These are phyloP conservation scores for Falcunculus frontatus DNA, from an alignment of 2,113 vertebrate species.

Conservation along the genomic window DNA sequence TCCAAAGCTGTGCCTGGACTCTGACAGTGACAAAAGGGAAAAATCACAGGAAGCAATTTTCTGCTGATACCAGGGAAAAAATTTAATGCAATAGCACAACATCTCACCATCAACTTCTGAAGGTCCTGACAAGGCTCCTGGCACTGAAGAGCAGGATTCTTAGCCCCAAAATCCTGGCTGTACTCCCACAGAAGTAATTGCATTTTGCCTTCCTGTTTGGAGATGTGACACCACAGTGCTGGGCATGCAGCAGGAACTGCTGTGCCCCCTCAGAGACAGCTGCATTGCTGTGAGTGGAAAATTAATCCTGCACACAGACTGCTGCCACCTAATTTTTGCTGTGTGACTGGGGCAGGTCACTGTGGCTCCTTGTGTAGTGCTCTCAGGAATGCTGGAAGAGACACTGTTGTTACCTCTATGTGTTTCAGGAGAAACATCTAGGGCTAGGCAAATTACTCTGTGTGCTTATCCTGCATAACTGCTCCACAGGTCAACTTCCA, in stretches of 20 bases:
- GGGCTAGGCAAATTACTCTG: neutral
- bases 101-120: neutral
- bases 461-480: neutral
- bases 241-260: neutral
- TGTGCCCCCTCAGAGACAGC: neutral
- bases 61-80: neutral
- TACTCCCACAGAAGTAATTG: neutral
- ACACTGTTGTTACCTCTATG: neutral
- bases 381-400: neutral
- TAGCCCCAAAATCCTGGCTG: neutral
- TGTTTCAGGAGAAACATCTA: neutral
- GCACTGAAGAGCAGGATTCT: neutral
- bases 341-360: neutral
- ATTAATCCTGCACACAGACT: neutral
- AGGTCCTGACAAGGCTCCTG: neutral
- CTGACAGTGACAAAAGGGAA: constrained; percentile 6
- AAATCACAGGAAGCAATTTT: constrained; percentile 17
- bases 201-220: constrained; percentile 6
- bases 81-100: neutral
- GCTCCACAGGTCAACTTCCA: neutral
- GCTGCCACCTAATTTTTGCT: neutral
- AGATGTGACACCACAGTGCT: neutral
- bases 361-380: neutral
- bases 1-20: neutral
- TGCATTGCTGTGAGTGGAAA: neutral